These are phyloP conservation scores for Sebastes cheni DNA, from an alignment of 2,797 vertebrate genomes.

Conservation along the genomic window DNA sequence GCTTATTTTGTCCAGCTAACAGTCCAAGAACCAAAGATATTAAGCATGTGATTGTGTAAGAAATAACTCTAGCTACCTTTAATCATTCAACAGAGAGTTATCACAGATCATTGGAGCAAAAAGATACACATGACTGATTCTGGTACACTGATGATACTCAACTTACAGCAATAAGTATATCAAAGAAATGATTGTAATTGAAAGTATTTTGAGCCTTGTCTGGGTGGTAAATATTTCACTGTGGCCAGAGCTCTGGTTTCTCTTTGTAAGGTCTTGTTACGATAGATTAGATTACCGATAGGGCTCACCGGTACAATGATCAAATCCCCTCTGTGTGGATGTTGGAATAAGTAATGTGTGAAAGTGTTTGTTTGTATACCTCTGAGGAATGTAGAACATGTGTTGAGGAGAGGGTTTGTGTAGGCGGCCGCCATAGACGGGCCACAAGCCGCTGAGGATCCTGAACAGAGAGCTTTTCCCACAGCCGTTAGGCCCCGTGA, in stretches of 20 bases:
- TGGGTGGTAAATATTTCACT: slow-evolving; percentile 77
- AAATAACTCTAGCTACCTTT: neutral
- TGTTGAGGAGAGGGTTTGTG: slow-evolving; percentile 92
- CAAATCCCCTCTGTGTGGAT: neutral
- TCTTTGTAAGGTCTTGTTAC: slow-evolving; percentile 53
- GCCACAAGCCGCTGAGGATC: slow-evolving; percentile 95
- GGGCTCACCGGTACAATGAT: neutral
- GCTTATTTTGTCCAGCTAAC: too few species aligned
- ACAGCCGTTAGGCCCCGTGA: slow-evolving; percentile 95
- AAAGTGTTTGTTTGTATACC: slow-evolving; percentile 70
- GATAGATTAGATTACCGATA: slow-evolving; percentile 47
- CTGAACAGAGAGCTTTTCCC: slow-evolving; percentile 96
- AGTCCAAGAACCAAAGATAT: too few species aligned
- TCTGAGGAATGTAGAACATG: slow-evolving; percentile 98
- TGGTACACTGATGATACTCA: neutral
- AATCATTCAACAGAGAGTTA: neutral
- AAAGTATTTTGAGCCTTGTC: neutral
- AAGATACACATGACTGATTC: neutral
- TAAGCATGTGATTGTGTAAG: too few species aligned
- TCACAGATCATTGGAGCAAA: neutral
- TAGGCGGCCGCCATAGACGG: slow-evolving; percentile 91
- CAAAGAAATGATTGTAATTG: neutral
- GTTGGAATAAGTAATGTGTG: neutral
- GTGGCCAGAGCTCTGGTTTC: slow-evolving; percentile 67
- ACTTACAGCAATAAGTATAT: neutral